Conservation (phyloP, 2,888 invertebrate species). For the Agrochola macilenta region DNA sequence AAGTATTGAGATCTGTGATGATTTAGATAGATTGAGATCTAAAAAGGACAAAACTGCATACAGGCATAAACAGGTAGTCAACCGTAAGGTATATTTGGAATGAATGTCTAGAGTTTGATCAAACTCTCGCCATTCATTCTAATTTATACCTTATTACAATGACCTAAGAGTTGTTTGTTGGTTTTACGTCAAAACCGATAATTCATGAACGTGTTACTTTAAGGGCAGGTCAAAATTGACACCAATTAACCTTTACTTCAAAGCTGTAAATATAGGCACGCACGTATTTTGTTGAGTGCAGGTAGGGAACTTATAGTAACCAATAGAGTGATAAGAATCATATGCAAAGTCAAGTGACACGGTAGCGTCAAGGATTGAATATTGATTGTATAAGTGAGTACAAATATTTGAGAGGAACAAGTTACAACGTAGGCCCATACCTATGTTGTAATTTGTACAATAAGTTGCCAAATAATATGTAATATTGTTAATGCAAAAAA, state of each 20-base stretch:
- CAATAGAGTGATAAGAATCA: conserved; percentile 44
- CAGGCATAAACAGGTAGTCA: not conserved
- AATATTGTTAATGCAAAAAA: no score
- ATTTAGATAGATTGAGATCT: not conserved
- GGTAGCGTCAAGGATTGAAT: not conserved
- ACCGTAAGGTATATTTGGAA: not conserved
- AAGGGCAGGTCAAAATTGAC: conserved; percentile 10
- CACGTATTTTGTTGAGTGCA: conserved; percentile 35
- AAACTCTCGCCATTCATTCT: not conserved
- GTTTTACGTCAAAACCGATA: not conserved
- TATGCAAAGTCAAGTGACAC: conserved; percentile 37
- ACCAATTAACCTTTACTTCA: conserved; percentile 43
- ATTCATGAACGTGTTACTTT: not conserved
- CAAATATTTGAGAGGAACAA: no score
- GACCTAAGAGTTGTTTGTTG: not conserved
- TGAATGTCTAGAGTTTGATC: not conserved
- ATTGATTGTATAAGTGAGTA: no score
- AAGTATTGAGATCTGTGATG: not conserved
- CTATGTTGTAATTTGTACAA: no score
- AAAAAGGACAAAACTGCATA: not conserved
- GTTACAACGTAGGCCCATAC: no score
- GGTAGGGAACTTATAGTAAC: conserved; percentile 15
- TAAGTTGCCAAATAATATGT: no score
- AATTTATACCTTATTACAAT: not conserved
- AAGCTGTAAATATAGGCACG: conserved; percentile 33